phyloP scores from a whole-genome alignment of 2,888 invertebrate species.

The Fragum sueziense region DNA sequence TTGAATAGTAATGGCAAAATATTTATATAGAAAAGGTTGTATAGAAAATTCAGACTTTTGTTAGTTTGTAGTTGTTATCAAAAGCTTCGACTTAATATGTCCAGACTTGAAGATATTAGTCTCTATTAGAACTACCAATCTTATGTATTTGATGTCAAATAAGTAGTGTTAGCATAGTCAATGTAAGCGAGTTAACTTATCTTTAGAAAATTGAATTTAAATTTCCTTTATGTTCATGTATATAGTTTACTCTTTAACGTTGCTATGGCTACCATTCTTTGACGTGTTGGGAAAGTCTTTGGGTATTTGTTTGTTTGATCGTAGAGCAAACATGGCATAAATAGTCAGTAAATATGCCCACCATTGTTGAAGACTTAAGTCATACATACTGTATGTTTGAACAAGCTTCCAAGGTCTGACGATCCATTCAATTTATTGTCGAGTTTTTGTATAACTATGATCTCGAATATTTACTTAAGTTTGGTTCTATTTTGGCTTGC shows the following conservation, averaged over 20 bases:
- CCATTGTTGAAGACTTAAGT: slow-evolving; percentile 42
- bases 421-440: slow-evolving; percentile 48
- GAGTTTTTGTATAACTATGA: slow-evolving; percentile 44
- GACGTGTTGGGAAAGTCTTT: slow-evolving; percentile 27
- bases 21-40: too few relatives aligned
- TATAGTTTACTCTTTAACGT: slow-evolving; percentile 14
- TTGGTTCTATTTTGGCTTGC: slow-evolving; percentile 19
- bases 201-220: not conserved
- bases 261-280: slow-evolving; percentile 29
- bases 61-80: too few relatives aligned
- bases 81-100: not conserved
- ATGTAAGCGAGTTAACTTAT: not conserved
- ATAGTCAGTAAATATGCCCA: slow-evolving; percentile 39
- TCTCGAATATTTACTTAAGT: slow-evolving; percentile 42
- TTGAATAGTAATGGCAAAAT: too few relatives aligned
- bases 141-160: slow-evolving; percentile 1
- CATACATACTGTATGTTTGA: slow-evolving; percentile 39
- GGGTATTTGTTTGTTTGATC: slow-evolving; percentile 49
- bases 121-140: not conserved
- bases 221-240: slow-evolving; percentile 10
- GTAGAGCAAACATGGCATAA: slow-evolving; percentile 49
- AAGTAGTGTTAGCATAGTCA: not conserved
- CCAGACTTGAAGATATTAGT: not conserved
- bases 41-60: too few relatives aligned
- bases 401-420: slow-evolving; percentile 35